Base-by-base conservation (phyloP, 2,888 invertebrate genomes). In the Leptinotarsa rubiginosa region DNA sequence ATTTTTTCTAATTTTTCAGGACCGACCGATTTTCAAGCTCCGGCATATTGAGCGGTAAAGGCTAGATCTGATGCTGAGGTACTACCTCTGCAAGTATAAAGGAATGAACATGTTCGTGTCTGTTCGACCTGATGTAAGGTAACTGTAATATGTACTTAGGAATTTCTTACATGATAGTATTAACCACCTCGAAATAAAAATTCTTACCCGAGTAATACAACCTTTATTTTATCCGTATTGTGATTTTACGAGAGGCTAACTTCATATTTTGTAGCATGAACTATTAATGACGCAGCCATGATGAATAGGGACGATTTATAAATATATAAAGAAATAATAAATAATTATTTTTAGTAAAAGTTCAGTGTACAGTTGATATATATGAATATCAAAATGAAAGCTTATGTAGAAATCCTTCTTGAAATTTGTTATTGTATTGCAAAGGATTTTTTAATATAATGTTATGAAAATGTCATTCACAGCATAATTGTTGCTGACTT, bases 21-120 rank as follows among this genome's bases (percentile, higher is more conserved):
- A 83, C 91, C 92, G 85, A 90, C 91, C 79, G 93, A 93, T 86
- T 93, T 93, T 88, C 92, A 93, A 83, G 93, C 93, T 69, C 93
- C 93, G 70, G 92, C 93, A 79, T 93, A 93, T 59, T 77, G 75
- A 71, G 52, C 16, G 2, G 49, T 20, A n/a, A 65, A 52, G 7
- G 62, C 25, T 10, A 31, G 62, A 31, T 62, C 15, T 25, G 62
- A 31, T 15, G 20, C 20, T 66, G 52, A 72, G 62, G 71, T 18
- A 56, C 56, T 56, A 15, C 56, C 56, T 22, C 56, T 52, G 52
- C 54, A 65, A 65, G 50, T 49, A 65, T 62, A 47, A 56, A 59
- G 22, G 41, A 22, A 22, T 50, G 65, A 72, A 62, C 16, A 22
- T 31, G 66, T 64, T 74, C 52, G 47, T 68, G 54, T 69, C 73